Percentiles rank a stretch among this genome's conserved stretches.
Evolutionary conservation across 2,113 vertebrate species (phyloP).

Genomic region (Falcunculus frontatus): DNA sequence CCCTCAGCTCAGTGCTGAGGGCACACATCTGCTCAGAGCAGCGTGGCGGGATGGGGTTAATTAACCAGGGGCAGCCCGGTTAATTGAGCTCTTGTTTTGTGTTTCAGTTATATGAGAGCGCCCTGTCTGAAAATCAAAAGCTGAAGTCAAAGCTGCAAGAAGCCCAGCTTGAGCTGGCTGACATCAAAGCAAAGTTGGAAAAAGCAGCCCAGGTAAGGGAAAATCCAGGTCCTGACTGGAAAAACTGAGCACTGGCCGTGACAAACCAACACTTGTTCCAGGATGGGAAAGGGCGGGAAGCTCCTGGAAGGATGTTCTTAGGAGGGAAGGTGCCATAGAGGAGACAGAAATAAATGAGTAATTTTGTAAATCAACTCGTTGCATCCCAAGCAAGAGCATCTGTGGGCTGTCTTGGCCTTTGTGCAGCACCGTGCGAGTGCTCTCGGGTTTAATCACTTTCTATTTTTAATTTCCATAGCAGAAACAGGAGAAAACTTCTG

Average conservation of each 20-base stretch:
- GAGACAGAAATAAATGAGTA: not conserved
- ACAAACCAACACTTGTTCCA: not conserved
- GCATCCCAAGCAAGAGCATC: not conserved
- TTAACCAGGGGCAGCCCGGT: not conserved
- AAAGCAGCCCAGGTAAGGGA: constrained; percentile 87
- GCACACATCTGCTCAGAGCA: rapidly evolving
- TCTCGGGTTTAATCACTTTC: not conserved
- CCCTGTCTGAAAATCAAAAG: constrained; percentile 90
- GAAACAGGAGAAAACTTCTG: constrained; percentile 90
- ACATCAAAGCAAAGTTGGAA: constrained; percentile 87
- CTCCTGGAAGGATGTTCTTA: not conserved
- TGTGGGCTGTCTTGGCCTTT: not conserved
- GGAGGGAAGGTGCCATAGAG: not conserved
- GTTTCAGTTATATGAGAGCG: constrained; percentile 87
- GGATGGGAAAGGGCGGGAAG: not conserved
- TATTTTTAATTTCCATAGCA: constrained; percentile 61
- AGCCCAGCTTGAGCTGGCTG: constrained; percentile 87
- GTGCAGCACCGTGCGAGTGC: not conserved
- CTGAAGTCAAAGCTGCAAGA: constrained; percentile 90
- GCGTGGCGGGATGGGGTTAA: not conserved
- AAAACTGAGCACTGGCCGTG: not conserved
- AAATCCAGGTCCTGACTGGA: not conserved
- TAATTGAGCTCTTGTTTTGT: not conserved
- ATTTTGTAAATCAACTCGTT: not conserved
- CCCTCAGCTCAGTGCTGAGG: not conserved